Conservation (phyloP, 2,113 vertebrate genomes). For the Oncorhynchus kisutch region DNA sequence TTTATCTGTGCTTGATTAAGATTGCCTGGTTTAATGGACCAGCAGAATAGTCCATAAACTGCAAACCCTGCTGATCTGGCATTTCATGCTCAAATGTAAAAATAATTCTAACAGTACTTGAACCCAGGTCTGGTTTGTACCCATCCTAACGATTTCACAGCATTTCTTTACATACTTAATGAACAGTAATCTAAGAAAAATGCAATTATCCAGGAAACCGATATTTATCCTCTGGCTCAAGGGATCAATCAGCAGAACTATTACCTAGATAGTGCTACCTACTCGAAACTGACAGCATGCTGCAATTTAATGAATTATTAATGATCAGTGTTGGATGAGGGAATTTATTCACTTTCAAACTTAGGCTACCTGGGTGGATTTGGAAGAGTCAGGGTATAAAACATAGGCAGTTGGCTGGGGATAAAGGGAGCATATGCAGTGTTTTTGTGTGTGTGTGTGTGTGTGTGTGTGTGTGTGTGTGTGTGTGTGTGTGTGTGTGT, state of each 20-base stretch:
- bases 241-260: constrained; percentile 25
- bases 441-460: constrained; percentile 11
- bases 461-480: constrained; percentile 7
- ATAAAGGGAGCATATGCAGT: not conserved
- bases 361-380: constrained; percentile 50
- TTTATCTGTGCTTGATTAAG: not conserved
- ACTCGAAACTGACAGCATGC: constrained; percentile 43
- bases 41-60: too few relatives aligned
- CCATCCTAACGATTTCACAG: not conserved
- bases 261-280: constrained; percentile 57
- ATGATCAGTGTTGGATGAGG: constrained; percentile 66
- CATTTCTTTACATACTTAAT: constrained; percentile 7
- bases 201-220: not conserved
- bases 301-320: constrained; percentile 65
- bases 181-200: constrained; percentile 42
- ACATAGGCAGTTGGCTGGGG: constrained; percentile 12
- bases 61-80: not conserved
- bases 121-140: not conserved
- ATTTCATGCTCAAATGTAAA: not conserved
- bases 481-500: not conserved
- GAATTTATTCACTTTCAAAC: constrained; percentile 70
- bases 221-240: constrained; percentile 23
- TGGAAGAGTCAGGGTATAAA: constrained; percentile 58
- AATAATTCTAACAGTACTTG: not conserved
- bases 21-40: too few relatives aligned